These are phyloP conservation scores for Pagrus major DNA, from an alignment of 2,113 vertebrate species.

Conservation along the genomic window DNA sequence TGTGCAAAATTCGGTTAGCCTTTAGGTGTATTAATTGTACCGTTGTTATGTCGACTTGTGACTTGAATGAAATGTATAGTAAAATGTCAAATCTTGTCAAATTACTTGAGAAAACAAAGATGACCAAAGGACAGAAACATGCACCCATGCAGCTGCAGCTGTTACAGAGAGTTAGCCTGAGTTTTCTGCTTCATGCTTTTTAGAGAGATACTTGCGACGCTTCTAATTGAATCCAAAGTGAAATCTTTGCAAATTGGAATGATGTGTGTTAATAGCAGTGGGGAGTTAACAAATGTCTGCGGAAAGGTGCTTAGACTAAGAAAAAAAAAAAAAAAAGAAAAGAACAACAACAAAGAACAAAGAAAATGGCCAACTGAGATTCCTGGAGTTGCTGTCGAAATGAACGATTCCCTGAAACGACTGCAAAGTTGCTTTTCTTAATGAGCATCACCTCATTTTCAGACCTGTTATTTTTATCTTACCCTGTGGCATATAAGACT, in stretches of 20 bases:
- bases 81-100: not conserved
- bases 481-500: not conserved
- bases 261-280: not conserved
- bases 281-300: not conserved
- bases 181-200: not conserved
- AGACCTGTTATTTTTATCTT: not conserved
- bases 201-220: not conserved
- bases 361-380: no score
- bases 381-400: not conserved
- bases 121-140: not conserved
- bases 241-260: conserved; percentile 8
- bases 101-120: not conserved
- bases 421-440: not conserved
- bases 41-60: no score
- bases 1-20: no score
- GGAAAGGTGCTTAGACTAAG: not conserved
- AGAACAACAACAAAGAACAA: no score
- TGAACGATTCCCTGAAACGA: not conserved
- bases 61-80: not conserved
- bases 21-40: no score
- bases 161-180: not conserved
- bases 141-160: not conserved
- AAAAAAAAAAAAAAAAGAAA: not conserved
- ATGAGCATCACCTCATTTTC: conserved; percentile 19
- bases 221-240: not conserved